Evolutionary conservation across 2,113 vertebrate species (phyloP), one percentile per base, ranked within the genome.

Genomic region (Arenaria interpres): DNA sequence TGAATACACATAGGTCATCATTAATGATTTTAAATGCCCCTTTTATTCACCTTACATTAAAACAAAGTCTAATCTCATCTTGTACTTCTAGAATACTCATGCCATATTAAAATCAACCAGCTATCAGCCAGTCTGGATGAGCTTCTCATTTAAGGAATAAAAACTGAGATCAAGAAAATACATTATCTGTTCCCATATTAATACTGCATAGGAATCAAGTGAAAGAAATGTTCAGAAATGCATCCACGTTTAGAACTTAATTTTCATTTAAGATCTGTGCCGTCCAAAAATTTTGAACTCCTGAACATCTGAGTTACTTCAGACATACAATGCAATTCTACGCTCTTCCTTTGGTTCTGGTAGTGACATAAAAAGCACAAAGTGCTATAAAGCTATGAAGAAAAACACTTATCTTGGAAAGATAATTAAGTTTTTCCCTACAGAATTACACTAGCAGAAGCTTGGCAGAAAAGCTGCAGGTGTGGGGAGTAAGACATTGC

Each of bases 341-440:
- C 1, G 0, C 0, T 51, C 71, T n/a, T n/a, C 5, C 13, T 69
- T 82, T 9, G 35, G 20, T 71, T 41, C 59, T 22, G 63, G 35
- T 10, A 62, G 14, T 27, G 18, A 7, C 50, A 84, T 57, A 33
- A 66, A 46, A 54, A 66, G 27, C 39, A 17, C 22, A 9, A 43
- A 45, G 30, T 18, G 18, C 56, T n/a, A 32, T 7, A 43, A 51
- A 54, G 43, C 8, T 6, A 80, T 20, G 17, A 51, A 80, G 12
- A 37, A 64, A 43, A 60, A 21, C 14, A 14, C 10, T 74, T 32
- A 9, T 13, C 45, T 84, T n/a, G 21, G 11, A 14, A 46, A 53
- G 33, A 33, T 8, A 23, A 20, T 37, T 5, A 35, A 7, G 28
- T 12, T 51, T 71, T 62, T 25, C 53, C 56, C 37, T 37, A 12